These are phyloP conservation scores for Eilema griseolum DNA, from an alignment of 2,888 invertebrate species.

Conservation along the genomic window DNA sequence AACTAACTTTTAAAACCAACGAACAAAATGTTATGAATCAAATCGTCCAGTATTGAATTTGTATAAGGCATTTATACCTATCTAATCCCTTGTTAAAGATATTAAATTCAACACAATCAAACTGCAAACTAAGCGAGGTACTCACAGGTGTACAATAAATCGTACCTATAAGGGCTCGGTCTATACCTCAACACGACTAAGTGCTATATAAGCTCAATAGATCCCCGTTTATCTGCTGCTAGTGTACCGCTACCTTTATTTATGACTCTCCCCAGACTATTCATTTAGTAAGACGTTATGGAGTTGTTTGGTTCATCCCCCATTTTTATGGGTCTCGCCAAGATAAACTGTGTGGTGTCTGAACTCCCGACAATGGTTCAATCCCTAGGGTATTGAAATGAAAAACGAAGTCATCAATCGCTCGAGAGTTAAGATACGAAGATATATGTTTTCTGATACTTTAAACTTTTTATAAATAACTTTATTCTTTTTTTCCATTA, in stretches of 20 bases:
- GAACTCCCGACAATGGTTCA: constrained; percentile 40
- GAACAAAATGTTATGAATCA: no score
- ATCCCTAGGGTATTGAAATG: constrained; percentile 30
- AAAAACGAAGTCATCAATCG: constrained; percentile 45
- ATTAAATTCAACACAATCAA: constrained; percentile 47
- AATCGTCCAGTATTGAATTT: no score
- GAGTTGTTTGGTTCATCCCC: constrained; percentile 69
- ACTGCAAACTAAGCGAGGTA: constrained; percentile 53
- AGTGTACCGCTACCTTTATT: constrained; percentile 72
- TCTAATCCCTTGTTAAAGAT: neutral
- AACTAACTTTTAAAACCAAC: no score
- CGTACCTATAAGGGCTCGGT: constrained; percentile 62
- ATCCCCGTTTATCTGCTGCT: constrained; percentile 79
- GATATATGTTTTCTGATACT: constrained; percentile 2
- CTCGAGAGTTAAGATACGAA: constrained; percentile 14
- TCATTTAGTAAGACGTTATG: constrained; percentile 74
- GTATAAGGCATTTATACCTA: neutral
- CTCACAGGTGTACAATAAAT: constrained; percentile 75
- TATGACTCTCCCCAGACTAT: constrained; percentile 74
- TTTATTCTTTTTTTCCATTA: neutral
- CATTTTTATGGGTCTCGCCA: constrained; percentile 65
- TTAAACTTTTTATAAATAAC: neutral
- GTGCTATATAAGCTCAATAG: constrained; percentile 81
- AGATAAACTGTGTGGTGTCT: constrained; percentile 56
- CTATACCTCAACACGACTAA: constrained; percentile 67